Evolutionary conservation across 92 coral and sea anemone species (phyloP).

Genomic region (Plumapathes pennacea): DNA sequence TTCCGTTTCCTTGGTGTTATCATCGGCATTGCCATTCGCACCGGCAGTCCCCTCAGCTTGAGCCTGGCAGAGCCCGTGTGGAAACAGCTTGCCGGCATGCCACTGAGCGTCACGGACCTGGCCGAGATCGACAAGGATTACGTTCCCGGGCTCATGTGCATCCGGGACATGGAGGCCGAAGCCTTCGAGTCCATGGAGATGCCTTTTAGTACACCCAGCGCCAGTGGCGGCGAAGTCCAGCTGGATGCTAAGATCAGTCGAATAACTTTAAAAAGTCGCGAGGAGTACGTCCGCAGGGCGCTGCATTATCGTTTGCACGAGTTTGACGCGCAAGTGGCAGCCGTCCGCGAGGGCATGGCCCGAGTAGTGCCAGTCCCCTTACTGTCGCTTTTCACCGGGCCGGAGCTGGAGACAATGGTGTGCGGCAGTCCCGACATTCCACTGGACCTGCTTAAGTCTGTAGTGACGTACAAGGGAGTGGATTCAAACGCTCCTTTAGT

Average conservation of each 20-base stretch:
- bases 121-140: constrained; percentile 99
- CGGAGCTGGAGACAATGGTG: constrained; percentile 96
- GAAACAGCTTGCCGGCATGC: constrained; percentile 95
- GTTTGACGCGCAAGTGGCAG: constrained; percentile 86
- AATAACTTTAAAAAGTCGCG: constrained; percentile 83
- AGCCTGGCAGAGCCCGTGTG: constrained; percentile 97
- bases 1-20: constrained; percentile 88
- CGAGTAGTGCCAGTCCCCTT: constrained; percentile 95
- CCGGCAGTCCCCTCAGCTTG: constrained; percentile 96
- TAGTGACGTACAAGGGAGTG: constrained; percentile 93
- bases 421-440: constrained; percentile 99
- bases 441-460: constrained; percentile 89
- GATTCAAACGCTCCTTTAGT: constrained; percentile 86
- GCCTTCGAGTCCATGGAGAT: constrained; percentile 98
- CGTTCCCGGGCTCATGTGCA: constrained; percentile 96
- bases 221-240: constrained; percentile 95
- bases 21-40: constrained; percentile 94
- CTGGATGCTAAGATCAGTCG: constrained; percentile 73
- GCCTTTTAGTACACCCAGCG: constrained; percentile 99
- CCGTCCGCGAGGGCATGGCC: constrained; percentile 98
- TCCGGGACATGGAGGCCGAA: constrained; percentile 92
- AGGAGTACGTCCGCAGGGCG: constrained; percentile 88
- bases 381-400: constrained; percentile 93
- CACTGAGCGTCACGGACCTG: constrained; percentile 79
- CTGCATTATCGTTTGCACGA: constrained; percentile 87